A percentile compares a stretch with the other conserved stretches of the same genome.
Evolutionary conservation across 1,140 invertebrate species (phyloP).

Genomic region (Odontomachus brunneus): DNA sequence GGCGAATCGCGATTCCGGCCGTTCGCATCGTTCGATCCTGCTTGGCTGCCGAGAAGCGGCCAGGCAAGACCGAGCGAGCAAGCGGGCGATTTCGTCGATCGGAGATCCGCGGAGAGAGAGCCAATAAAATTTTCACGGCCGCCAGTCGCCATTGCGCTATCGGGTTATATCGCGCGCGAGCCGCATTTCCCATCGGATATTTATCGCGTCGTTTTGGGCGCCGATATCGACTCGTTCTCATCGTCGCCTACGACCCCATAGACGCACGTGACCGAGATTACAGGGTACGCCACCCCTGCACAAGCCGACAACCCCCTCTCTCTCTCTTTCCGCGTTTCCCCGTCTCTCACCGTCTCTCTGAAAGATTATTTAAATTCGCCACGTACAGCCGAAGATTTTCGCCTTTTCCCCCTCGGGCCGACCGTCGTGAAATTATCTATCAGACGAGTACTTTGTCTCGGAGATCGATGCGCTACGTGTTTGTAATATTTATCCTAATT

Average conservation of each 20-base stretch:
- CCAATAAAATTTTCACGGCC: slow-evolving; percentile 61
- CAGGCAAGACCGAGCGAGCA: slow-evolving; percentile 28
- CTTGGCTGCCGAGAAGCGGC: neutral
- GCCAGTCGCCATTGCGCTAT: slow-evolving; percentile 31
- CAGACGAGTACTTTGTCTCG: slow-evolving; percentile 72
- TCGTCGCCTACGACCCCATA: slow-evolving; percentile 36
- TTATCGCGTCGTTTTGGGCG: slow-evolving; percentile 63
- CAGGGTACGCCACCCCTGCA: slow-evolving; percentile 80
- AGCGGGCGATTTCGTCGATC: slow-evolving; percentile 19
- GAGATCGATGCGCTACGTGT: slow-evolving; percentile 54
- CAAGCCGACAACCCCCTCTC: slow-evolving; percentile 33
- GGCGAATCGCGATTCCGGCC: slow-evolving; percentile 64
- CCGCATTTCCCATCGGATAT: slow-evolving; percentile 68
- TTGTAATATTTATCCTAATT: slow-evolving; percentile 26
- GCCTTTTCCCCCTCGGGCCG: slow-evolving; percentile 37
- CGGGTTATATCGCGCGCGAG: slow-evolving; percentile 45
- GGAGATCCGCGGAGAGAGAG: slow-evolving; percentile 43
- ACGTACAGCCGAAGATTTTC: slow-evolving; percentile 60
- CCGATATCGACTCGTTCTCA: slow-evolving; percentile 62
- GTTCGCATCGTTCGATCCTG: slow-evolving; percentile 27
- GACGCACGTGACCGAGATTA: slow-evolving; percentile 84
- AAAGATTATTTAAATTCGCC: slow-evolving; percentile 84
- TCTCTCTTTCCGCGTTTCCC: slow-evolving; percentile 22
- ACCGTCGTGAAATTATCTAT: slow-evolving; percentile 71
- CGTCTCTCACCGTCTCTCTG: slow-evolving; percentile 41